A percentile compares a stretch with the other conserved stretches of the same genome.
These are phyloP conservation scores for Hippocampus kuda DNA, from an alignment of 2,797 vertebrate species.

Conservation along the genomic window DNA sequence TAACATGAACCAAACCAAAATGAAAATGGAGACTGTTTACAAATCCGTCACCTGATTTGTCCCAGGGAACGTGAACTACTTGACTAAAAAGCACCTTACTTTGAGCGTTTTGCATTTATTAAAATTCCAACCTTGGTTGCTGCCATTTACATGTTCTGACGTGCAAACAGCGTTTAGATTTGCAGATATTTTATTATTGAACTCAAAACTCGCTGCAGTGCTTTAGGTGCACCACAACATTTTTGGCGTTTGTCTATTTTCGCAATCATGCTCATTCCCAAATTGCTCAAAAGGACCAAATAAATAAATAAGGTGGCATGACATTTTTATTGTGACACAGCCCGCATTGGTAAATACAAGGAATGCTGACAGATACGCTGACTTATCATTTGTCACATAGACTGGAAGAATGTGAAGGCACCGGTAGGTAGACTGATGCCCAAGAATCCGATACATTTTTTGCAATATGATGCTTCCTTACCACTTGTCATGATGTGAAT, in stretches of 20 bases:
- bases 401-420: neutral
- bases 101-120: neutral
- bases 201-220: neutral
- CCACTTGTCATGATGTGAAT: neutral
- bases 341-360: neutral
- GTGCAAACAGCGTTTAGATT: neutral
- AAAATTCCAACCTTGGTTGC: neutral
- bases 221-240: neutral
- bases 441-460: neutral
- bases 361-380: neutral
- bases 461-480: neutral
- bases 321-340: slow-evolving; percentile 1
- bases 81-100: neutral
- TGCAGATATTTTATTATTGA: neutral
- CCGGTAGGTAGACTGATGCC: neutral
- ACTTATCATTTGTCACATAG: neutral
- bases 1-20: too few species aligned
- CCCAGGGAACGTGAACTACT: too few species aligned
- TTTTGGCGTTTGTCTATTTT: neutral
- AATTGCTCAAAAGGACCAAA: neutral
- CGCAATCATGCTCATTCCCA: neutral
- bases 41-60: too few species aligned
- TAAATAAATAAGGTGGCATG: neutral
- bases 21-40: too few species aligned
- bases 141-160: neutral